Conservation (phyloP, 2,888 invertebrate species). For the Lasius fuliginosus region DNA sequence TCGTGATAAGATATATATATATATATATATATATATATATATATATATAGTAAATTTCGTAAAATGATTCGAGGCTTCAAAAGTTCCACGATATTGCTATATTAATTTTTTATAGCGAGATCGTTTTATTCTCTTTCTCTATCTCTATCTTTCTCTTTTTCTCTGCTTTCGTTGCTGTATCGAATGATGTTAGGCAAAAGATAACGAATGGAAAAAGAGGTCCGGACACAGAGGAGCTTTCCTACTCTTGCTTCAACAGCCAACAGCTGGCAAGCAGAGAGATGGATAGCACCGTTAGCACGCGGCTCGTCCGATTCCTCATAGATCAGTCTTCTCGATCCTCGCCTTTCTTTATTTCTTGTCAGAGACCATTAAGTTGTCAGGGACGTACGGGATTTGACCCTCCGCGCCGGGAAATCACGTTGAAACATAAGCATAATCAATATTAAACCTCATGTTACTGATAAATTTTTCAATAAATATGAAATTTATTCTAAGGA, state of each 20-base stretch:
- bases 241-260: constrained; percentile 44
- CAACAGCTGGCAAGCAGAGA: constrained; percentile 79
- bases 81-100: neutral
- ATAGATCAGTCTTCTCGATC: constrained; percentile 73
- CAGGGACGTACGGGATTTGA: constrained; percentile 56
- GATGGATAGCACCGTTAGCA: constrained; percentile 78
- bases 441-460: neutral
- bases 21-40: neutral
- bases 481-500: neutral
- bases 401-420: neutral
- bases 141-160: neutral
- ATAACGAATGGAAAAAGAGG: constrained; percentile 39
- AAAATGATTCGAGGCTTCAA: neutral
- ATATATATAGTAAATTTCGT: neutral
- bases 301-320: constrained; percentile 70
- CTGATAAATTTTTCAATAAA: constrained; percentile 1
- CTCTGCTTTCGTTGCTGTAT: neutral
- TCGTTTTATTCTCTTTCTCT: constrained; percentile 13
- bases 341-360: constrained; percentile 65
- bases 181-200: constrained; percentile 11
- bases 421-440: neutral
- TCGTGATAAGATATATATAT: neutral
- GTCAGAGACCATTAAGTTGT: constrained; percentile 69
- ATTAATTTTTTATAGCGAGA: neutral
- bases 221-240: constrained; percentile 33